Conservation (phyloP, 1,140 invertebrate species). For the Macrocentrus cingulum region DNA sequence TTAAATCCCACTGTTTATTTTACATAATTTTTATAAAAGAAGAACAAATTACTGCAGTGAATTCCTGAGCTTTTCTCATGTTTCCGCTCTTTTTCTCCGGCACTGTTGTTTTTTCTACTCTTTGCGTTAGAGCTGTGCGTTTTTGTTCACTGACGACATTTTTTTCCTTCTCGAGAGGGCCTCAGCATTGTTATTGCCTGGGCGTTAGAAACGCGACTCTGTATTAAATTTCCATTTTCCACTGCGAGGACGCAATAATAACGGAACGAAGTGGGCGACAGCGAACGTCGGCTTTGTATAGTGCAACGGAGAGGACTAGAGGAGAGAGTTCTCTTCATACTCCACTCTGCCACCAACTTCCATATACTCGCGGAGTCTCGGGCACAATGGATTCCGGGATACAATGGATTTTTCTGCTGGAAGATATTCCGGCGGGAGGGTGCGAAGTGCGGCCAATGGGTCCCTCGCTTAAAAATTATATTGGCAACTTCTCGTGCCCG, state of each 20-base stretch:
- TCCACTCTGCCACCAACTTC: constrained; percentile 8
- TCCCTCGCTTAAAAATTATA: constrained; percentile 1
- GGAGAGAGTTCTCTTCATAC: constrained; percentile 3
- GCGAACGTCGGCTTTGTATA: constrained; percentile 29
- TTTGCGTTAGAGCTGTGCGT: neutral
- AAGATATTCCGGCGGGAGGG: constrained; percentile 8
- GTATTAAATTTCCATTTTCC: constrained; percentile 47
- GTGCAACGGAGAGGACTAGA: constrained; percentile 17
- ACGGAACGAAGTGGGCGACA: constrained; percentile 23
- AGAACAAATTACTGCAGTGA: constrained; percentile 5
- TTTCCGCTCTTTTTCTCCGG: constrained; percentile 17
- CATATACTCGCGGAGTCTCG: constrained; percentile 1
- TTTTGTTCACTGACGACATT: constrained; percentile 1
- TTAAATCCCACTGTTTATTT: neutral
- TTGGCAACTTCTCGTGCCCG: constrained; percentile 6
- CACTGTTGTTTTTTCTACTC: constrained; percentile 9
- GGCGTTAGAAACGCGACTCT: constrained; percentile 21
- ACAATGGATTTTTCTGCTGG: constrained; percentile 15
- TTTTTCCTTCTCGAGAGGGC: constrained; percentile 5
- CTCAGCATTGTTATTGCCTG: constrained; percentile 11
- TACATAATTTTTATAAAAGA: neutral
- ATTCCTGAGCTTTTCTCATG: constrained; percentile 6
- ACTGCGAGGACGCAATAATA: constrained; percentile 35
- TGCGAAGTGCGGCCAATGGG: neutral
- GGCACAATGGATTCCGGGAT: constrained; percentile 6